Evolutionary conservation across 2,888 invertebrate genomes (phyloP), one percentile per base, ranked within the genome.

Genomic region (Colostygia pectinataria): DNA sequence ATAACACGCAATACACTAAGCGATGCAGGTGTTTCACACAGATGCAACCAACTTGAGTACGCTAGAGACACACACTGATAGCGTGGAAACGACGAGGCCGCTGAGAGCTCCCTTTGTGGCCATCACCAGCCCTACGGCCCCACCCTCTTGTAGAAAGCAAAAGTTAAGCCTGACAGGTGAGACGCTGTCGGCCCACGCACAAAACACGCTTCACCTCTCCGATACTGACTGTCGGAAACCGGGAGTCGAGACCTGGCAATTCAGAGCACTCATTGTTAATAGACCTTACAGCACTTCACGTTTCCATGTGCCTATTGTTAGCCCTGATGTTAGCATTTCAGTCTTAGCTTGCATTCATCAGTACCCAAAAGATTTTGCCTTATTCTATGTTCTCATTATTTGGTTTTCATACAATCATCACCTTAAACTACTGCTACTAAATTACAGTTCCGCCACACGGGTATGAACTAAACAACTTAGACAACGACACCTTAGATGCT

Each of bases 141-240:
- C 92, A 64, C 91, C 92, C 66, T 90, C 91, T 68, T 85, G 91
- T 80, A 91, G 93, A 77, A 94, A 94, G 80, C 93, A 93, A 74
- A 92, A 93, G 77, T 93, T 94, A 80, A 93, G 93, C 83, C 93
- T 94, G 85, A 88, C 91, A 88, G 91, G 91, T 91, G 90, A 89
- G 83, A 77, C 63, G 56, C 75, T 76, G 75, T 74, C 76, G 72
- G 73, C 71, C 65, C 61, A 56, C 67, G 68, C 68, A 67, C 62
- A 48, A 47, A 43, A 32, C 40, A 50, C 58, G 58, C 58, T 56
- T 60, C 53, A 53, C 49, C 12, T 47, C 58, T 48, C 61, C 58
- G 61, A 58, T 46, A 58, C 47, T 49, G 61, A 61, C 61, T 58
- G 48, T 58, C 56, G 61, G 61, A 42, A 18, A 52, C 52, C 52